These are phyloP conservation scores for Camponotus pennsylvanicus DNA, from an alignment of 1,140 invertebrate genomes.

Conservation along the genomic window DNA sequence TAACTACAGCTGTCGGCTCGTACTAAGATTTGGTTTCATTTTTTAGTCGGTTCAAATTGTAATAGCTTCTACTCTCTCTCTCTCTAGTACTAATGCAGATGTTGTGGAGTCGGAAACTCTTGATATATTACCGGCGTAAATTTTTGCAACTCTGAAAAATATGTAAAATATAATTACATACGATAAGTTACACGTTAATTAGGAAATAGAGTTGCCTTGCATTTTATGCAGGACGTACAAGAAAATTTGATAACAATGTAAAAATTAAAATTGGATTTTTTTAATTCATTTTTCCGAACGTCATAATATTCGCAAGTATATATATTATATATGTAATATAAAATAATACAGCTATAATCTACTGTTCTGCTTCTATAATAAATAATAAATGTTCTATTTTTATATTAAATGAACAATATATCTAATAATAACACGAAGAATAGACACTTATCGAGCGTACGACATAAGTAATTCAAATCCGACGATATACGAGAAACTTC, in stretches of 20 bases:
- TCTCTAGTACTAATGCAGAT: background rate
- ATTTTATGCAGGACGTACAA: background rate
- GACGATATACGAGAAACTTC: slow-evolving; percentile 3
- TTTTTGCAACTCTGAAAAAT: background rate
- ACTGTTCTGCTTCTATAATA: background rate
- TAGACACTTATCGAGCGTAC: background rate
- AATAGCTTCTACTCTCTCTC: background rate
- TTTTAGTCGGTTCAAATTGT: background rate
- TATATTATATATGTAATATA: background rate
- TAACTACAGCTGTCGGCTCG: background rate
- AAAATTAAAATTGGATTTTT: background rate
- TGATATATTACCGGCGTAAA: background rate
- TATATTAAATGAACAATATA: background rate
- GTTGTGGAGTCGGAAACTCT: background rate
- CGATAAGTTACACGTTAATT: background rate
- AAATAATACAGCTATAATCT: slow-evolving; percentile 4
- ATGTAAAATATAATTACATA: background rate
- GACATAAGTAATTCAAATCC: background rate
- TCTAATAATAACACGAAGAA: slow-evolving; percentile 25
- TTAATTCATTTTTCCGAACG: background rate
- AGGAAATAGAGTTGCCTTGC: background rate
- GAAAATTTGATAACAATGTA: background rate
- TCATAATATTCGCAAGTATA: background rate
- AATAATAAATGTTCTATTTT: no score
- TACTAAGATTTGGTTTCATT: slow-evolving; percentile 18